phyloP scores from a whole-genome alignment of 2,113 vertebrate species.

The Strix uralensis region DNA sequence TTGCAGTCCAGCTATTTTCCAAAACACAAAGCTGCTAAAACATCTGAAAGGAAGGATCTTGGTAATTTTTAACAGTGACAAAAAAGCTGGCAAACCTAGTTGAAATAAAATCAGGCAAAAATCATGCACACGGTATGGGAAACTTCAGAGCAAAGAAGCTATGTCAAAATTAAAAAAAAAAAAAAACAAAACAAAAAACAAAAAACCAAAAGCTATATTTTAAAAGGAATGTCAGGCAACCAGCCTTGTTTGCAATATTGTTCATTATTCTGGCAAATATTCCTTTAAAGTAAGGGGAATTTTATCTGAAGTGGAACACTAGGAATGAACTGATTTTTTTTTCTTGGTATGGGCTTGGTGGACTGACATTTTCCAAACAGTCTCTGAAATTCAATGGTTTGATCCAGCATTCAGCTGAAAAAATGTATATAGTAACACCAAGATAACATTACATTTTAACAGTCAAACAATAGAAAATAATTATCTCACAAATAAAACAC shows the following conservation, averaged over 20 bases:
- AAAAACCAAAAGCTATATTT: not conserved
- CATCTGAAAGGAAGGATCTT: not conserved
- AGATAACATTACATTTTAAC: not conserved
- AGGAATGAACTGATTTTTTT: not conserved
- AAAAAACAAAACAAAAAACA: not conserved
- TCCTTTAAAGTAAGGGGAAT: not conserved
- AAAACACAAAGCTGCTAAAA: not conserved
- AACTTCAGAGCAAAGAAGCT: not conserved
- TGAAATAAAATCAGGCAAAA: not conserved
- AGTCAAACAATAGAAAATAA: not conserved
- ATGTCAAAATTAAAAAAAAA: not conserved
- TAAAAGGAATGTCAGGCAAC: not conserved
- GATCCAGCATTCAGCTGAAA: not conserved
- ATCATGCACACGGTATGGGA: fast-evolving
- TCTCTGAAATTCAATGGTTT: not conserved
- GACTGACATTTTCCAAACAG: not conserved
- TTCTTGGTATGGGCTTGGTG: not conserved
- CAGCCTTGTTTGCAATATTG: not conserved
- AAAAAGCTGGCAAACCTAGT: not conserved
- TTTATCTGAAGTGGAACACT: not conserved
- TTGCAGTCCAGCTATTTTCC: not conserved
- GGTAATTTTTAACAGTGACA: not conserved
- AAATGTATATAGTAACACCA: not conserved
- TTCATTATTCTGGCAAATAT: not conserved
- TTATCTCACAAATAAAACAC: not conserved